Percentiles rank a stretch among this genome's conserved stretches.
Conservation (phyloP, 2,113 vertebrate genomes). For the Meriones unguiculatus region DNA sequence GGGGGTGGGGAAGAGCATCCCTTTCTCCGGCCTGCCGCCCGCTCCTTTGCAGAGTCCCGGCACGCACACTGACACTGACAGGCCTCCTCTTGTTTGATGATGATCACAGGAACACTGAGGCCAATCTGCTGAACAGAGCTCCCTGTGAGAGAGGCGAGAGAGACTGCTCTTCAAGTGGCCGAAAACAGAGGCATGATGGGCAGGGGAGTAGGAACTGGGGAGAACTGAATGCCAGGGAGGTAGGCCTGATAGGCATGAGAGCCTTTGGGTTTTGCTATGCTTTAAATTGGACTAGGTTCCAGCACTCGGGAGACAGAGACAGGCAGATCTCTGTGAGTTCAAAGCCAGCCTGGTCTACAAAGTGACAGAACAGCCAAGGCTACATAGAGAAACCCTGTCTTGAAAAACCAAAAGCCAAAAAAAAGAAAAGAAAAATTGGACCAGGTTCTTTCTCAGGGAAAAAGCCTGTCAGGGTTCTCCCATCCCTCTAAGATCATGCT, state of each 20-base stretch:
- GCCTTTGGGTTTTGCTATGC: neutral
- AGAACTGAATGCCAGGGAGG: neutral
- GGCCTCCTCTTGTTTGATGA: constrained; percentile 99
- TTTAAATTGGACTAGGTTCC: neutral
- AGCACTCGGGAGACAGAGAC: too few relatives aligned
- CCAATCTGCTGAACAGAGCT: constrained; percentile 97
- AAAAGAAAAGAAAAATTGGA: neutral
- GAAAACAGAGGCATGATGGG: neutral
- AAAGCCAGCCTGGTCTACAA: too few relatives aligned
- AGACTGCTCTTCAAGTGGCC: constrained; percentile 71
- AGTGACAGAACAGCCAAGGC: too few relatives aligned
- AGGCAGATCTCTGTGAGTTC: too few relatives aligned
- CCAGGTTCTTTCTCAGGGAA: neutral
- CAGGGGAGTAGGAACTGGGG: neutral
- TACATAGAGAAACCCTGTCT: too few relatives aligned
- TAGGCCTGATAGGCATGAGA: neutral
- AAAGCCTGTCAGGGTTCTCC: neutral
- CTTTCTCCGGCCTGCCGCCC: constrained; percentile 85
- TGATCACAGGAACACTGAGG: constrained; percentile 98
- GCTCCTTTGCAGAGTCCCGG: constrained; percentile 90
- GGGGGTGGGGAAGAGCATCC: constrained; percentile 83
- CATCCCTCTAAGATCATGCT: neutral
- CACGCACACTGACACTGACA: constrained; percentile 99
- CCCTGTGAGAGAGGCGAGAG: constrained; percentile 88
- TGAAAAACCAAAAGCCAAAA: too few relatives aligned